Conservation (phyloP, 2,888 invertebrate species). For the Clostera curtula region DNA sequence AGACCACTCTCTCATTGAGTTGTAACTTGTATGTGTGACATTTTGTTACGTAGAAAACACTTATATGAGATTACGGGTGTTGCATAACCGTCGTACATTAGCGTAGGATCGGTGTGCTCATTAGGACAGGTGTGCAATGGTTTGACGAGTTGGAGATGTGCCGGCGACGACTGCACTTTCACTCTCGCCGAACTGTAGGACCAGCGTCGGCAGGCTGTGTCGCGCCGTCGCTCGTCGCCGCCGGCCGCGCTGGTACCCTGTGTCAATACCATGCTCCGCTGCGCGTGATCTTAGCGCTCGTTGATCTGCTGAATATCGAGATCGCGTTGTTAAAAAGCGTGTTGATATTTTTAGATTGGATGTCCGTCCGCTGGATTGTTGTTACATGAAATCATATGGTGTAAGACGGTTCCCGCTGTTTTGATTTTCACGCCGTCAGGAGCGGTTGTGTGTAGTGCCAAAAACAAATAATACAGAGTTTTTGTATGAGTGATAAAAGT, state of each 20-base stretch:
- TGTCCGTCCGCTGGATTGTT: constrained; percentile 31
- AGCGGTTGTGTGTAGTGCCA: not conserved
- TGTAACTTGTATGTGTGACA: not conserved
- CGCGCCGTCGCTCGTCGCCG: constrained; percentile 55
- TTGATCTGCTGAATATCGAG: constrained; percentile 49
- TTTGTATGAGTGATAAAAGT: not conserved
- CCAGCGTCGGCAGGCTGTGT: constrained; percentile 37
- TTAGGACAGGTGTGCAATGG: constrained; percentile 49
- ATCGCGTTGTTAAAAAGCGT: constrained; percentile 45
- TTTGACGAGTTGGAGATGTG: constrained; percentile 39
- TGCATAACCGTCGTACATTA: constrained; percentile 34
- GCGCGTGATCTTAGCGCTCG: constrained; percentile 43
- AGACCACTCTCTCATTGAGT: too few relatives aligned
- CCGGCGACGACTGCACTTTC: constrained; percentile 62
- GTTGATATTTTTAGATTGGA: constrained; percentile 42
- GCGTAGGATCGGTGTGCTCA: constrained; percentile 35
- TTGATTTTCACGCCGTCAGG: not conserved
- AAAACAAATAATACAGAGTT: not conserved
- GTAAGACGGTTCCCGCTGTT: constrained; percentile 7
- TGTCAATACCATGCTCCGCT: constrained; percentile 50
- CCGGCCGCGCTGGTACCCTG: constrained; percentile 43
- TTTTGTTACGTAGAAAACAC: not conserved
- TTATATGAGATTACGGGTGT: constrained; percentile 31
- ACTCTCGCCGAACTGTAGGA: constrained; percentile 58
- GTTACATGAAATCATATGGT: constrained; percentile 22